A percentile compares a stretch with the other conserved stretches of the same genome.
Conservation (phyloP, 2,113 vertebrate genomes). For the Bufo gargarizans region DNA sequence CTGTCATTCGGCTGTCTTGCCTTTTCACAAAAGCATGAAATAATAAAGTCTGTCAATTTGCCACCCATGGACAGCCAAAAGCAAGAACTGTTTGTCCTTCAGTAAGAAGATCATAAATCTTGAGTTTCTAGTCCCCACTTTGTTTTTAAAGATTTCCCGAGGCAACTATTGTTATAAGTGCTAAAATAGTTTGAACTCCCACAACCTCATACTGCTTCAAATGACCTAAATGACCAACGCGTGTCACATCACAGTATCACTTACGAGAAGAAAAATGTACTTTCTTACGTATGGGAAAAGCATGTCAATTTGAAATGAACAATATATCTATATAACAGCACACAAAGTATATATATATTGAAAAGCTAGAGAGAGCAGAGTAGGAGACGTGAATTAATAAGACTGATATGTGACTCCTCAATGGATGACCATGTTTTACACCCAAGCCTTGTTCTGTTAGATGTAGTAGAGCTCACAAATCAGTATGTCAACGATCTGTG, state of each 20-base stretch:
- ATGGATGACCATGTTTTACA: background rate
- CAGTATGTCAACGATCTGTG: background rate
- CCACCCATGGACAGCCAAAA: conserved; percentile 59
- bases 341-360: background rate
- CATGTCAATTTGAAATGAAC: background rate
- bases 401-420: background rate
- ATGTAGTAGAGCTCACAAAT: background rate
- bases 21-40: conserved; percentile 50
- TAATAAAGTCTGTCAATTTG: conserved; percentile 59
- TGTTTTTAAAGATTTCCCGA: conserved; percentile 48
- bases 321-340: background rate
- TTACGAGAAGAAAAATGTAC: background rate
- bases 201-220: conserved; percentile 39
- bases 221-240: conserved; percentile 40
- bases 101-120: conserved; percentile 54
- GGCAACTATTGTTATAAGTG: conserved; percentile 47
- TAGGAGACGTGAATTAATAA: too few species aligned
- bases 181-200: conserved; percentile 40
- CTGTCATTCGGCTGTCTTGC: conserved; percentile 53
- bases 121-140: conserved; percentile 36
- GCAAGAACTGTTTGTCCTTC: conserved; percentile 59
- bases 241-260: background rate
- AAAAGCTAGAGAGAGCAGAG: background rate
- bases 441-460: background rate
- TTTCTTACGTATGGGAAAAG: conserved; percentile 1